phyloP scores from a whole-genome alignment of 2,797 vertebrate genomes.

The Harpagifer antarcticus region DNA sequence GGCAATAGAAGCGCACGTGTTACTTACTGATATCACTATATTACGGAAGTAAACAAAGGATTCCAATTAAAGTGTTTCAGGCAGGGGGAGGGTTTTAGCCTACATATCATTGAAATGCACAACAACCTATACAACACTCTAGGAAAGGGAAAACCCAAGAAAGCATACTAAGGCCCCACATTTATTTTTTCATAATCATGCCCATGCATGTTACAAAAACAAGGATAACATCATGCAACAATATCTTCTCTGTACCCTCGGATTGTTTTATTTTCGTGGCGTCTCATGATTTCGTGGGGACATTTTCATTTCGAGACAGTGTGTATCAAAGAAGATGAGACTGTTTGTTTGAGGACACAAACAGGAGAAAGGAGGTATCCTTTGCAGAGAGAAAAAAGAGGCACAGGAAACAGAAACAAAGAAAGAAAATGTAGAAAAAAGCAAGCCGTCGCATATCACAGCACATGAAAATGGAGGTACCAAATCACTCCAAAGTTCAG shows the following conservation, averaged over 20 bases:
- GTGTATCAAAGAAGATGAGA: slow-evolving; percentile 43
- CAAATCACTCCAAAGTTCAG: slow-evolving; percentile 33
- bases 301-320: slow-evolving; percentile 31
- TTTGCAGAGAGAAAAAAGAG: slow-evolving; percentile 11
- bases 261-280: background rate
- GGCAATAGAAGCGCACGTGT: too few relatives aligned
- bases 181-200: background rate
- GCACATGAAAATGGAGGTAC: slow-evolving; percentile 45
- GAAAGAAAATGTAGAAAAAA: slow-evolving; percentile 10
- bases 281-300: background rate
- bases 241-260: background rate
- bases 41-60: too few relatives aligned
- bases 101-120: too few relatives aligned
- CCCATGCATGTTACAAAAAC: background rate
- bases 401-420: slow-evolving; percentile 17
- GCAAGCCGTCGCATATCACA: slow-evolving; percentile 3
- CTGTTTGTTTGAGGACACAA: slow-evolving; percentile 44
- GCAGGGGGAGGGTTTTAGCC: too few relatives aligned
- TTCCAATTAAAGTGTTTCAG: too few relatives aligned
- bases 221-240: slow-evolving; percentile 1
- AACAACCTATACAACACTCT: too few relatives aligned
- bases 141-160: too few relatives aligned
- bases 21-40: too few relatives aligned
- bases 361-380: background rate
- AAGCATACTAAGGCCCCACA: too few relatives aligned